phyloP scores from a whole-genome alignment of 2,888 invertebrate species.

The Chydorus sphaericus region DNA sequence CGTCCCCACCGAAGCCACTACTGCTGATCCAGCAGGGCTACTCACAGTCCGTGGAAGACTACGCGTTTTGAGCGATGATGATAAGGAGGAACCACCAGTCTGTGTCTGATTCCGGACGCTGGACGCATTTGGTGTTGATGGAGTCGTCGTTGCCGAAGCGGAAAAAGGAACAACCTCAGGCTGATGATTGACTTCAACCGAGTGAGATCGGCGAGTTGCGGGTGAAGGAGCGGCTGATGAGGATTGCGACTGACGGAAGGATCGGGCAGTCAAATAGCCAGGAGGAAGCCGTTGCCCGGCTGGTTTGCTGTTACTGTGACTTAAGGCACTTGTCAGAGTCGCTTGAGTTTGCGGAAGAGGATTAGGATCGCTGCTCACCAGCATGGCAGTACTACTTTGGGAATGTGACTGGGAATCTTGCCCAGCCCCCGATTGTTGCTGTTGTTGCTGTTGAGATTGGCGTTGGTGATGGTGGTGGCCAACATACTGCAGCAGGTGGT shows the following conservation, averaged over 20 bases:
- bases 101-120: conserved; percentile 24
- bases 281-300: not conserved
- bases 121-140: too few relatives aligned
- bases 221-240: not conserved
- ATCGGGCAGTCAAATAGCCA: conserved; percentile 7
- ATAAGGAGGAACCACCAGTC: conserved; percentile 23
- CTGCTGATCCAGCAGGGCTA: too few relatives aligned
- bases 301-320: not conserved
- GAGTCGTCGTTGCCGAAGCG: too few relatives aligned
- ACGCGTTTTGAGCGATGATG: conserved; percentile 6
- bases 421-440: too few relatives aligned
- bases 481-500: conserved; percentile 16
- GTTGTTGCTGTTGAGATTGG: conserved; percentile 13
- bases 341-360: conserved; percentile 5
- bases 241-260: not conserved
- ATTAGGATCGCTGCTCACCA: conserved; percentile 10
- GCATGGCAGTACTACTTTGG: conserved; percentile 10
- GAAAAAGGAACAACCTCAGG: not conserved
- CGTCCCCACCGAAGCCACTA: too few relatives aligned
- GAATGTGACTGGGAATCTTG: too few relatives aligned
- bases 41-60: conserved; percentile 14
- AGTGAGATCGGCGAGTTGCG: not conserved
- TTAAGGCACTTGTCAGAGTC: conserved; percentile 11
- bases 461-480: conserved; percentile 12
- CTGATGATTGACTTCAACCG: conserved; percentile 8